These are phyloP conservation scores for Bellardia pandia DNA, from an alignment of 2,888 invertebrate species.

Conservation along the genomic window DNA sequence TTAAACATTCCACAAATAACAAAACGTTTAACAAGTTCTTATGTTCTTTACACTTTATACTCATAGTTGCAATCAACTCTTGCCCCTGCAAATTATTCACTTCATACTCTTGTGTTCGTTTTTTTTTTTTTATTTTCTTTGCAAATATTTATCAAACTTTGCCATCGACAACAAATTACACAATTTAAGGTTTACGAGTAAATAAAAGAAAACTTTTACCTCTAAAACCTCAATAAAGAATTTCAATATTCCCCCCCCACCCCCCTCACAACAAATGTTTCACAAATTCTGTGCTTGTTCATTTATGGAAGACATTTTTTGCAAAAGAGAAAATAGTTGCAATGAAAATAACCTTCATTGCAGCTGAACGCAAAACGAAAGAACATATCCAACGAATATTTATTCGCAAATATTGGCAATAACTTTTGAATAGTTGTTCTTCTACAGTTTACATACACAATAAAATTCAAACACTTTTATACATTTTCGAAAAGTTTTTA, in stretches of 20 bases:
- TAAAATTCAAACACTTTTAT: conserved; percentile 6
- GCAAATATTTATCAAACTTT: conserved; percentile 44
- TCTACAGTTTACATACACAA: not conserved
- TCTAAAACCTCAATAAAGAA: conserved; percentile 12
- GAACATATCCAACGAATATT: not conserved
- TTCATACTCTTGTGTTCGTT: not conserved
- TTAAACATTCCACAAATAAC: not conserved
- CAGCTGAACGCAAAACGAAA: conserved; percentile 2
- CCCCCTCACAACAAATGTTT: not conserved
- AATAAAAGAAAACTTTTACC: conserved; percentile 27
- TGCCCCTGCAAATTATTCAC: conserved; percentile 1
- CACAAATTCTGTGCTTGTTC: conserved; percentile 1
- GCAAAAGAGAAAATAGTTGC: not conserved
- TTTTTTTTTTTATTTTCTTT: not conserved
- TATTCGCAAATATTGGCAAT: conserved; percentile 29
- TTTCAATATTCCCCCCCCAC: conserved; percentile 2
- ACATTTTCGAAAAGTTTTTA: not conserved
- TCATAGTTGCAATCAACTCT: not conserved
- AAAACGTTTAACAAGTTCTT: not conserved
- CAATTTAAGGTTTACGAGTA: conserved; percentile 36
- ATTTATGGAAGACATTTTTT: not conserved
- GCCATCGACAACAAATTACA: conserved; percentile 15
- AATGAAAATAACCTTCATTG: not conserved
- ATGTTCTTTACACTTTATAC: not conserved
- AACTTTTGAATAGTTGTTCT: not conserved